Evolutionary conservation across 2,797 vertebrate species (phyloP), one percentile per base, ranked within the genome.

Genomic region (Pteronotus mesoamericanus): DNA sequence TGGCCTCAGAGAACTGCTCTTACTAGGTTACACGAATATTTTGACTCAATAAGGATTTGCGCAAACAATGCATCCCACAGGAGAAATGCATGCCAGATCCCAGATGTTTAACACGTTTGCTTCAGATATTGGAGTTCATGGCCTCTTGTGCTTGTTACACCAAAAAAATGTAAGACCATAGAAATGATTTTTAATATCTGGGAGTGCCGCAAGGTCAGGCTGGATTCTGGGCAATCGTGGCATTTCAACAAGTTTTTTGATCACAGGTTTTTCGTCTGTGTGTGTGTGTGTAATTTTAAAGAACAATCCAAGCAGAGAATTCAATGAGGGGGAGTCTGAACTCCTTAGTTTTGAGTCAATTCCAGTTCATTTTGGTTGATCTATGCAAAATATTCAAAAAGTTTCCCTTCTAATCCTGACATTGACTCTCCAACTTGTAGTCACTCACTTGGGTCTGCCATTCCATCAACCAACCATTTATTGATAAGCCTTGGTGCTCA

Each of bases 71-170:
- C 88, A 86, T 98, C 97, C 98, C 98, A 97, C 92, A 95, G 97
- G 97, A 98, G 86, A 96, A 98, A 96, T 80, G 94, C 97, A 85
- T 34, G 98, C 98, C 98, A 98, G 98, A 96, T 86, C 82, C 98
- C 98, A 98, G 98, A 98, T 98, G 98, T 98, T 97, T 98, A 98
- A 97, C 96, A 98, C 95, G 96, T 98, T 98, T 98, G 93, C 97
- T 98, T 98, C 97, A 98, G 97, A 98, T 97, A 97, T 94, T 92
- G 90, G 94, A 97, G 98, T 98, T 98, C 93, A 0, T 97, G 98
- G 98, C 98, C 98, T 98, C 97, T 97, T 91, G 93, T 97, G 94
- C 97, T 98, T 98, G 96, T 97, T 97, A 98, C 95, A 96, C 34
- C 75, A 96, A 97, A 97, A 97, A 96, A 95, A 98, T 90, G 85